Conservation (phyloP, 2,797 vertebrate species). For the Anas georgica region DNA sequence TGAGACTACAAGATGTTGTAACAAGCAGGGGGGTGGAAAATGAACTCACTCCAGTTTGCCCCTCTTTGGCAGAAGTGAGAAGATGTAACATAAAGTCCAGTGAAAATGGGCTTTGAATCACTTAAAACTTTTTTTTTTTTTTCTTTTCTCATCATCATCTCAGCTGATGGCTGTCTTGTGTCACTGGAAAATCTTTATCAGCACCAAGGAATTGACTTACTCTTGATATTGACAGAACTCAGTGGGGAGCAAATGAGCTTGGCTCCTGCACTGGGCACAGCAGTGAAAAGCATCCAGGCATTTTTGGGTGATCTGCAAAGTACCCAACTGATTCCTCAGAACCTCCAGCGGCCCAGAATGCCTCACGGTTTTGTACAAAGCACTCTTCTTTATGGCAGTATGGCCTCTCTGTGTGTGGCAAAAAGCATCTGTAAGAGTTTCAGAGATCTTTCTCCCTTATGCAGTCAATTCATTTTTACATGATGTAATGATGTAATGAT, state of each 20-base stretch:
- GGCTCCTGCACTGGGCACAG: neutral
- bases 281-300: neutral
- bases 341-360: neutral
- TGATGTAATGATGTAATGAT: neutral
- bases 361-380: neutral
- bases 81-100: neutral
- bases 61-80: neutral
- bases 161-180: neutral
- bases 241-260: neutral
- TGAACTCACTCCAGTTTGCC: neutral
- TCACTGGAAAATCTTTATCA: neutral
- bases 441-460: neutral
- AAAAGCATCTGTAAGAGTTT: neutral
- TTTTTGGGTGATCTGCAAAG: neutral
- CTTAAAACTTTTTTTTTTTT: neutral
- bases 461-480: neutral
- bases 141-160: neutral
- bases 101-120: neutral
- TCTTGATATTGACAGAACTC: neutral
- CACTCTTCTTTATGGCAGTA: neutral
- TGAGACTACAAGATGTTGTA: neutral
- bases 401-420: neutral
- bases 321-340: neutral
- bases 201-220: neutral
- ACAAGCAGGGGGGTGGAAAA: neutral